Percentiles rank a stretch among this genome's conserved stretches.
Evolutionary conservation across 2,888 invertebrate species (phyloP).

Genomic region (Polyommatus icarus): DNA sequence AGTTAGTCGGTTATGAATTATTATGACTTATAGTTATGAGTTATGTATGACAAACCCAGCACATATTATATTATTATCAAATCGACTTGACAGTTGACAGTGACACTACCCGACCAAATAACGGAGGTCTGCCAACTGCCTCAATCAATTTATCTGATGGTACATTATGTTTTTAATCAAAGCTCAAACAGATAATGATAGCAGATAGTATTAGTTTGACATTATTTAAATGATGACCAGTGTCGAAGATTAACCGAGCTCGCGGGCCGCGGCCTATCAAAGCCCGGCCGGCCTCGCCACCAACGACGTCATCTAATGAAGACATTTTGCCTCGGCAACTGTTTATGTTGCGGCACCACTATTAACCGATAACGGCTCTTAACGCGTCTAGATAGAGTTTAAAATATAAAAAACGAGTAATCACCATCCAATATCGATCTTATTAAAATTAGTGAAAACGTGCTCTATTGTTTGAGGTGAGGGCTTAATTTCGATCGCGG

Average conservation of each 20-base stretch:
- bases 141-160: background rate
- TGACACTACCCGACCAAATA: background rate
- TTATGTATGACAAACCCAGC: background rate
- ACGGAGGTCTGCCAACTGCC: background rate
- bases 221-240: conserved; percentile 12
- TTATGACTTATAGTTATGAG: too few species aligned
- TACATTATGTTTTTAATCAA: background rate
- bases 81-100: too few species aligned
- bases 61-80: background rate
- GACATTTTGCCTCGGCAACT: conserved; percentile 61
- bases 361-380: conserved; percentile 34
- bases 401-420: background rate
- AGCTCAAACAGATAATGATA: background rate
- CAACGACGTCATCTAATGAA: conserved; percentile 66
- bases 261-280: conserved; percentile 29
- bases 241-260: conserved; percentile 17
- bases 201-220: background rate
- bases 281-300: conserved; percentile 48
- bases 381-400: conserved; percentile 15
- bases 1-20: background rate
- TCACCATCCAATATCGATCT: conserved; percentile 5
- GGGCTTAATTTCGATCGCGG: conserved; percentile 23
- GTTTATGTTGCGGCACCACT: conserved; percentile 52
- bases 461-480: conserved; percentile 31
- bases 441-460: conserved; percentile 21